phyloP scores from a whole-genome alignment of 2,797 vertebrate species.

The Neoniphon sammara region DNA sequence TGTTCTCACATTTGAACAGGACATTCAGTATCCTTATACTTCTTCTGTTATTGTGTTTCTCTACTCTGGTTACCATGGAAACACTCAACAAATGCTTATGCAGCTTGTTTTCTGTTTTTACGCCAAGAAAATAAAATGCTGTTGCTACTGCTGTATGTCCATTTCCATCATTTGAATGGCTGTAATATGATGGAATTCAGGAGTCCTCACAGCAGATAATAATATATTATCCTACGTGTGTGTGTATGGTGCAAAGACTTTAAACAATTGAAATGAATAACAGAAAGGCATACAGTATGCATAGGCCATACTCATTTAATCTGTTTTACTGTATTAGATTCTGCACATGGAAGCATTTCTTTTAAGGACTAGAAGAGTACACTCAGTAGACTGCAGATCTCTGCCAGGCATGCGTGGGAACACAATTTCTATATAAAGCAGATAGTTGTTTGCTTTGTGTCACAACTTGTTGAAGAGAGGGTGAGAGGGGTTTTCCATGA shows the following conservation, averaged over 20 bases:
- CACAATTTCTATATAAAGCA: too few relatives aligned
- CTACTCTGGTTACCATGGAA: conserved; percentile 57
- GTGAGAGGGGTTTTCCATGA: too few relatives aligned
- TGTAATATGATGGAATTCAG: conserved; percentile 63
- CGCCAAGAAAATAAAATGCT: conserved; percentile 8
- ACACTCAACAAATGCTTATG: conserved; percentile 42
- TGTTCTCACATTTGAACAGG: background rate
- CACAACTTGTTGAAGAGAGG: too few relatives aligned
- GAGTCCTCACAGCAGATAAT: conserved; percentile 59
- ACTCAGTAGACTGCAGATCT: too few relatives aligned
- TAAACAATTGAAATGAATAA: background rate
- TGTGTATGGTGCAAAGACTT: conserved; percentile 14
- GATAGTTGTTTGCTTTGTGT: too few relatives aligned
- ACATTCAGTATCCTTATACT: conserved; percentile 19
- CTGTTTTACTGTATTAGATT: background rate
- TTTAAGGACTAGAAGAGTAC: too few relatives aligned
- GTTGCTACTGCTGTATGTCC: conserved; percentile 62
- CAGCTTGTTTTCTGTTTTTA: conserved; percentile 46
- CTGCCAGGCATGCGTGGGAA: too few relatives aligned
- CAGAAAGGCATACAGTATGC: background rate
- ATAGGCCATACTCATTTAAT: background rate
- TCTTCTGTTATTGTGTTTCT: conserved; percentile 30
- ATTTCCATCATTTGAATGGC: conserved; percentile 69
- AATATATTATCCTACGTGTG: background rate
- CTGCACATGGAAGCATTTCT: too few relatives aligned